A percentile compares a stretch with the other conserved stretches of the same genome.
Evolutionary conservation across 2,797 vertebrate species (phyloP).

Genomic region (Arctocebus calabarensis): DNA sequence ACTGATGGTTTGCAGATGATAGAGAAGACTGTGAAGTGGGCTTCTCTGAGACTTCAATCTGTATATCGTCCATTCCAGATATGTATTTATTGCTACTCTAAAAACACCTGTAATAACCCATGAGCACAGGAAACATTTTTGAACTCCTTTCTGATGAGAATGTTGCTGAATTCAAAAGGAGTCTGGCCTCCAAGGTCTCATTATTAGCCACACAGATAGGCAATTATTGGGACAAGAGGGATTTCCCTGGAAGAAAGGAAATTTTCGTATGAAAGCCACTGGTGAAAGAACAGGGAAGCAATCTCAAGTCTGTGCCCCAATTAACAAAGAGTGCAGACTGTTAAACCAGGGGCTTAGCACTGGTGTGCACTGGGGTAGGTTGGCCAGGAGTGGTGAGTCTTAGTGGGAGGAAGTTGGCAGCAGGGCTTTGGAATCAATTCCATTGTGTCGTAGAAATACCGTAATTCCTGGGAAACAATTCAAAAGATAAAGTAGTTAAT

Average conservation of each 20-base stretch:
- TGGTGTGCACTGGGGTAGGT: neutral
- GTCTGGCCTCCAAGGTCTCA: neutral
- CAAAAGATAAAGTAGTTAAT: neutral
- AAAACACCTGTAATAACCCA: neutral
- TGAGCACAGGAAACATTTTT: fast-evolving
- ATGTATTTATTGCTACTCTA: neutral
- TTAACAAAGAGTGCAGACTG: neutral
- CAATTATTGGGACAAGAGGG: neutral
- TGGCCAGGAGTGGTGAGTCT: neutral
- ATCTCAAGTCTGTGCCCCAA: neutral
- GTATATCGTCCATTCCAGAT: fast-evolving
- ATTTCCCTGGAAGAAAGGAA: neutral
- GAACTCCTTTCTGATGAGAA: neutral
- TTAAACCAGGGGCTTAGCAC: neutral
- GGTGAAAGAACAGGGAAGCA: neutral
- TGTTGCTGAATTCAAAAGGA: neutral
- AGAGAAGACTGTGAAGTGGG: neutral
- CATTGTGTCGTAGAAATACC: neutral
- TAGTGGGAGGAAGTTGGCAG: neutral
- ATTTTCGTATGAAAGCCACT: neutral
- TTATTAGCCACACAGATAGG: neutral
- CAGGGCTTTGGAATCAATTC: neutral
- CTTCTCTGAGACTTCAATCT: neutral
- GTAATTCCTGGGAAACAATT: neutral
- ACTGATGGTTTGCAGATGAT: neutral